These are phyloP conservation scores for Muraenolepis orangiensis DNA, from an alignment of 2,797 vertebrate species.

Conservation along the genomic window DNA sequence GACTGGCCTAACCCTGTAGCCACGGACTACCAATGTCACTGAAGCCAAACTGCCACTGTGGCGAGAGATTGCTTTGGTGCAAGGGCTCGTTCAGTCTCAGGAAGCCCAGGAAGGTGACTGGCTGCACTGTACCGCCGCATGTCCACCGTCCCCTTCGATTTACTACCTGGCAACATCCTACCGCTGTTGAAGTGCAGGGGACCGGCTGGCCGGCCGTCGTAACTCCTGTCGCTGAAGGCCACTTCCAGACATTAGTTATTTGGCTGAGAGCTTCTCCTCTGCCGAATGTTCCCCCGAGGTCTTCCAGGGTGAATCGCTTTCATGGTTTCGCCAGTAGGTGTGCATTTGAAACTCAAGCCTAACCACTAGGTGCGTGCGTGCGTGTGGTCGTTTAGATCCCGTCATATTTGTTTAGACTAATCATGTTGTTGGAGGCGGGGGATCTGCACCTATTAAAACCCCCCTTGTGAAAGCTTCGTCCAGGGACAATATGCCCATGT, in stretches of 20 bases:
- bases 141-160: constrained; percentile 13
- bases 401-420: neutral
- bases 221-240: neutral
- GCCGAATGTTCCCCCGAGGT: neutral
- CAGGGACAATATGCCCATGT: too few species aligned
- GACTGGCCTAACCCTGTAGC: constrained; percentile 29
- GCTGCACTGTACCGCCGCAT: neutral
- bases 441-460: too few species aligned
- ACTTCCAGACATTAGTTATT: constrained; percentile 1
- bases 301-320: neutral
- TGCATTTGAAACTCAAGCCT: neutral
- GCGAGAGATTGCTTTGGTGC: constrained; percentile 6
- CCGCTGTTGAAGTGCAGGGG: neutral
- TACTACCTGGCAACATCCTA: neutral
- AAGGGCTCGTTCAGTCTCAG: constrained; percentile 7
- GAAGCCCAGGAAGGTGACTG: constrained; percentile 7
- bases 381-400: too few species aligned
- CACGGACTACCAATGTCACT: constrained; percentile 1
- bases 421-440: neutral
- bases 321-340: neutral
- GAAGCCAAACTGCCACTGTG: constrained; percentile 5
- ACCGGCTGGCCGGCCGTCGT: neutral
- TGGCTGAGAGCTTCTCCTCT: neutral
- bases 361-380: neutral
- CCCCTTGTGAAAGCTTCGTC: too few species aligned